These are phyloP conservation scores for Forbesichthys papilliferus DNA, from an alignment of 2,113 vertebrate genomes.

Conservation along the genomic window DNA sequence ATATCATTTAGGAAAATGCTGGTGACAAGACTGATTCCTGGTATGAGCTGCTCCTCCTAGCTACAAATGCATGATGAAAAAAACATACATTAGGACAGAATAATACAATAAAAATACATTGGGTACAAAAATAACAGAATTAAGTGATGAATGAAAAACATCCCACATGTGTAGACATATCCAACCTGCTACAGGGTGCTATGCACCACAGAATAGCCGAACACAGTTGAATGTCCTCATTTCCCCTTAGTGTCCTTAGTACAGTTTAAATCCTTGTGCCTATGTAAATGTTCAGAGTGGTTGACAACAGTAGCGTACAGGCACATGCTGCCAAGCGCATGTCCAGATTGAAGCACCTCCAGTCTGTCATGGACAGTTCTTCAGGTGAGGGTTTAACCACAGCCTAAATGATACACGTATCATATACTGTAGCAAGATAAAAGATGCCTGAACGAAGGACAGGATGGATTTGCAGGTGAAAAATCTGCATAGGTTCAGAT, in stretches of 20 bases:
- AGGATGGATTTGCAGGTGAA: too few relatives aligned
- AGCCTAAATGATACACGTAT: constrained; percentile 29
- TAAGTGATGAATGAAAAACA: constrained; percentile 53
- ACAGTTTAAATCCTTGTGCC: constrained; percentile 28
- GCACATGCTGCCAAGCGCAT: constrained; percentile 28
- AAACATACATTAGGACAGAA: constrained; percentile 27
- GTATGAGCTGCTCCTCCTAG: constrained; percentile 44
- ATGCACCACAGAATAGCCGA: constrained; percentile 7
- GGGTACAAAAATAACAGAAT: constrained; percentile 61
- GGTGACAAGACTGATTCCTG: constrained; percentile 60
- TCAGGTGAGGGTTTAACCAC: constrained; percentile 31
- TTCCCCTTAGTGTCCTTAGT: constrained; percentile 16
- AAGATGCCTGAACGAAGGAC: too few relatives aligned
- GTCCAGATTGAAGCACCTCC: constrained; percentile 43
- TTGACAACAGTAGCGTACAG: constrained; percentile 15
- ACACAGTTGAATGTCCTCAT: constrained; percentile 32
- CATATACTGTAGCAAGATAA: background rate
- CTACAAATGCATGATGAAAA: constrained; percentile 55
- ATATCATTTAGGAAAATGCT: constrained; percentile 62
- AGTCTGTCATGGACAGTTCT: background rate
- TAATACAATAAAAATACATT: constrained; percentile 45
- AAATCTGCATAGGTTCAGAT: too few relatives aligned
- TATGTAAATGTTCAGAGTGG: constrained; percentile 26
- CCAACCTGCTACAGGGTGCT: constrained; percentile 64
- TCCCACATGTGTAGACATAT: constrained; percentile 71